Conservation (phyloP, 2,888 invertebrate genomes). For the Dusona sp. region DNA sequence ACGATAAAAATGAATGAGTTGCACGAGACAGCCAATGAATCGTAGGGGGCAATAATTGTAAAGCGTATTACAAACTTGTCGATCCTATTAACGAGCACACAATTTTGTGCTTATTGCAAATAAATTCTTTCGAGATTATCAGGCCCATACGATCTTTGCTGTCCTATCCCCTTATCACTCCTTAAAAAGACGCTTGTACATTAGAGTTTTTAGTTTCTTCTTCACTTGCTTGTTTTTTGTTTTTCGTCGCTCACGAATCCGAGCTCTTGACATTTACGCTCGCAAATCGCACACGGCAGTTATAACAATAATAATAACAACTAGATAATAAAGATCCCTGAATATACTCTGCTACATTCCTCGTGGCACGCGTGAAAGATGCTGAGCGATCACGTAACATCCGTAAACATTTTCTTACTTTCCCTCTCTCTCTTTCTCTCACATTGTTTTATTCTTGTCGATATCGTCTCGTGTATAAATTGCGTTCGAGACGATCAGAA, state of each 20-base stretch:
- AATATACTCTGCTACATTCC: constrained; percentile 76
- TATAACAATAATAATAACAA: constrained; percentile 73
- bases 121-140: constrained; percentile 44
- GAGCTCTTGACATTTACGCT: constrained; percentile 49
- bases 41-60: constrained; percentile 17
- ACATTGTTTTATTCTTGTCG: constrained; percentile 4
- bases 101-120: constrained; percentile 2
- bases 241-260: constrained; percentile 24
- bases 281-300: constrained; percentile 65
- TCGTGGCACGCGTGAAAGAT: constrained; percentile 77
- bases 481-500: constrained; percentile 6
- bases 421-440: constrained; percentile 3
- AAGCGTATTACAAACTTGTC: constrained; percentile 65
- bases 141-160: constrained; percentile 34
- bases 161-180: constrained; percentile 7
- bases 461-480: constrained; percentile 7
- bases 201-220: not conserved
- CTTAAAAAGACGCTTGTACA: constrained; percentile 53
- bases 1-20: constrained; percentile 40
- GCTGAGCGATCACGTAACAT: constrained; percentile 75
- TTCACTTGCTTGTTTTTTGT: constrained; percentile 1
- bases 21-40: constrained; percentile 7
- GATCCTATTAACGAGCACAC: constrained; percentile 23
- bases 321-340: constrained; percentile 84
- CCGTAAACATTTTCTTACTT: constrained; percentile 68